Conservation (phyloP, 2,113 vertebrate genomes). For the Anas platyrhynchos region DNA sequence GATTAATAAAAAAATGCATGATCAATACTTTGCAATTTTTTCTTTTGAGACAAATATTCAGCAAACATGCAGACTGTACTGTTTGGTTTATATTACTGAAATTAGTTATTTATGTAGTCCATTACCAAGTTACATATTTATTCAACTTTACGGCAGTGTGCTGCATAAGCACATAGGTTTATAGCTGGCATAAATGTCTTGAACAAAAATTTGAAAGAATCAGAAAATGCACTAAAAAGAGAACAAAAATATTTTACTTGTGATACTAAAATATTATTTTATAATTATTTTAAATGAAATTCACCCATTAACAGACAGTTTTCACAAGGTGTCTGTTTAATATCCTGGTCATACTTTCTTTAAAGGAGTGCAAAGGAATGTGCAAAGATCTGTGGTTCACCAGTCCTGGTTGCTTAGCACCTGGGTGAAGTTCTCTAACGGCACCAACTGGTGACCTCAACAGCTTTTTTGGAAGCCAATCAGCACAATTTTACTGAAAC, state of each 20-base stretch:
- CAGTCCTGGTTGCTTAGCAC: background rate
- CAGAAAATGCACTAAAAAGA: background rate
- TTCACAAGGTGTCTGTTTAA: background rate
- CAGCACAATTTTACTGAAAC: background rate
- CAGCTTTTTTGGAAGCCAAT: background rate
- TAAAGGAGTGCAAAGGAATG: background rate
- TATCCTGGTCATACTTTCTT: background rate
- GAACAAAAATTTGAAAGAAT: background rate
- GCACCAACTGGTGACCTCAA: background rate
- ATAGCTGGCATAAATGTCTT: background rate
- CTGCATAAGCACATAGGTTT: background rate
- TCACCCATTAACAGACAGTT: background rate
- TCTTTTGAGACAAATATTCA: background rate
- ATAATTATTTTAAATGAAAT: background rate
- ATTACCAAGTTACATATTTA: background rate
- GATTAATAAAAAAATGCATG: background rate
- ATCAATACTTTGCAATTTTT: background rate
- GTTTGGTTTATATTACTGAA: background rate
- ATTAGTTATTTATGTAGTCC: background rate
- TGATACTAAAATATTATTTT: background rate
- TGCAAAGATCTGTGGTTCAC: background rate
- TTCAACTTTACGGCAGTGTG: background rate
- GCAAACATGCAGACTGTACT: background rate
- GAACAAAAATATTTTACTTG: background rate
- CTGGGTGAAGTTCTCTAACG: background rate